Percentiles rank a stretch among this genome's conserved stretches.
Conservation (phyloP, 2,113 vertebrate genomes). For the Tricholaema leucomelas region DNA sequence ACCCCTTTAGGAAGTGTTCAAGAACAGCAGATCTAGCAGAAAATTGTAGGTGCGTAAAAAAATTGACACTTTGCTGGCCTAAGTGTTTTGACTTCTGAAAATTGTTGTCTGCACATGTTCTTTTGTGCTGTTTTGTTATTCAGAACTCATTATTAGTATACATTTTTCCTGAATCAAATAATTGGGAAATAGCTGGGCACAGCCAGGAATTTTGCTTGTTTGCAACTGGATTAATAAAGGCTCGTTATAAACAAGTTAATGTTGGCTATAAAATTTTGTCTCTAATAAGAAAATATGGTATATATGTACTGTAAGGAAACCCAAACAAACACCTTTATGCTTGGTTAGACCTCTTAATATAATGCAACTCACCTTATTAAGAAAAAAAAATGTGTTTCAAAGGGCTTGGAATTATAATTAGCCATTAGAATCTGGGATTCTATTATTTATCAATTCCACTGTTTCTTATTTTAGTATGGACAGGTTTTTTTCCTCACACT, state of each 20-base stretch:
- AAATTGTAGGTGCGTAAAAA: not conserved
- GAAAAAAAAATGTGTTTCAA: not conserved
- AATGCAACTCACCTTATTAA: not conserved
- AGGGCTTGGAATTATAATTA: slow-evolving; percentile 15
- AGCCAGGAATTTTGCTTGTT: not conserved
- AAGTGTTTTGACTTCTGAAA: not conserved
- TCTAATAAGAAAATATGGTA: not conserved
- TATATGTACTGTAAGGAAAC: not conserved
- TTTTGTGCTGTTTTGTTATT: not conserved
- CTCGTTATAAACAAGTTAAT: not conserved
- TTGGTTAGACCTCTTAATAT: not conserved
- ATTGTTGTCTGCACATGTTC: not conserved
- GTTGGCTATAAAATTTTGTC: not conserved
- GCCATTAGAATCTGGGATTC: not conserved
- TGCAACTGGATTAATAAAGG: not conserved
- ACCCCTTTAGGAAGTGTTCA: not conserved
- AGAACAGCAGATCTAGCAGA: not conserved
- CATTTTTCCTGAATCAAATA: not conserved
- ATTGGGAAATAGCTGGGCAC: not conserved
- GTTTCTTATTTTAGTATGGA: slow-evolving; percentile 25
- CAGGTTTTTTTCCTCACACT: not conserved
- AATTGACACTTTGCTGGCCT: not conserved
- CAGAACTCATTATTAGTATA: not conserved
- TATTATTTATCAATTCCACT: not conserved
- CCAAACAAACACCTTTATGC: not conserved